Evolutionary conservation across 2,113 vertebrate genomes (phyloP).

Genomic region (Andinoacara biseriatus): DNA sequence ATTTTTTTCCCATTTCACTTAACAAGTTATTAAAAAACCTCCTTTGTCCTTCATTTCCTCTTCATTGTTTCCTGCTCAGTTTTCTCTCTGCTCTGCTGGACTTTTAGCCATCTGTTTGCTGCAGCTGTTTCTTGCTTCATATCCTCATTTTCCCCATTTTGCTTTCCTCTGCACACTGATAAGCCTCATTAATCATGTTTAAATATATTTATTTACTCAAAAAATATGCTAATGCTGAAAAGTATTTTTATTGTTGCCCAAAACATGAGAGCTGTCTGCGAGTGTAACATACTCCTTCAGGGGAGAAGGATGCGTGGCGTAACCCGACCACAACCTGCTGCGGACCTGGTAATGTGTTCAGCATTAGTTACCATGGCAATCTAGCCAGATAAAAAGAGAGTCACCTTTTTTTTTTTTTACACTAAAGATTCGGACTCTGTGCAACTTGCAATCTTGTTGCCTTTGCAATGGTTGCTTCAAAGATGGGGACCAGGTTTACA

Average conservation of each 20-base stretch:
- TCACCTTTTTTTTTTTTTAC: accelerated
- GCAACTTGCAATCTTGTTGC: neutral
- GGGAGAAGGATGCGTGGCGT: too few species aligned
- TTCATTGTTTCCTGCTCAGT: neutral
- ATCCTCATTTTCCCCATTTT: neutral
- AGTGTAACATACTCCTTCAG: neutral
- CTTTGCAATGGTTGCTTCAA: neutral
- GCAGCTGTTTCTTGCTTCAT: constrained; percentile 16
- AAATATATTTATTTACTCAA: neutral
- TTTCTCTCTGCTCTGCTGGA: neutral
- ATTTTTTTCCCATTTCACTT: neutral
- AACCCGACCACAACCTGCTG: neutral
- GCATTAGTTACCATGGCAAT: neutral
- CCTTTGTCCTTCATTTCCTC: constrained; percentile 22
- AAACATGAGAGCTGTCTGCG: neutral
- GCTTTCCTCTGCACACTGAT: neutral
- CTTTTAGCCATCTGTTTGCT: constrained; percentile 4
- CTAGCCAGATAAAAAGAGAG: neutral
- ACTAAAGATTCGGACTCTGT: neutral
- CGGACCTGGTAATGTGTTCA: neutral
- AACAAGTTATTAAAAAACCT: neutral
- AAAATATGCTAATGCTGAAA: neutral
- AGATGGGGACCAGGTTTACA: neutral
- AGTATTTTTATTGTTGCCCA: neutral
- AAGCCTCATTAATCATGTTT: neutral